phyloP scores from a whole-genome alignment of 1,140 invertebrate genomes.

The Nebria ingens region DNA sequence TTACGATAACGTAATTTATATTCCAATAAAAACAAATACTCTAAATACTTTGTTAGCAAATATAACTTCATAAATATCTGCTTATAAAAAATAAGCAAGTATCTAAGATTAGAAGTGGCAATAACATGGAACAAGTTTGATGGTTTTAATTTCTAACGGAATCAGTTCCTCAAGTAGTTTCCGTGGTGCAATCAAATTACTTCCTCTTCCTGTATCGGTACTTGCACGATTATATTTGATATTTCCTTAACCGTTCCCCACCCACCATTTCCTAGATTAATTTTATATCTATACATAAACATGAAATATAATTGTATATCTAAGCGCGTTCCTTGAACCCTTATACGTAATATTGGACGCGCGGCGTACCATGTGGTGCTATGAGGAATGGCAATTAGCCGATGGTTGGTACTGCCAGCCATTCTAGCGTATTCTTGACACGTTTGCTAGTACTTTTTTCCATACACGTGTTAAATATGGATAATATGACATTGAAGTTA shows the following conservation, averaged over 20 bases:
- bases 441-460: not conserved
- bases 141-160: too few species aligned
- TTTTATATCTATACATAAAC: not conserved
- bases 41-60: too few species aligned
- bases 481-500: conserved; percentile 5
- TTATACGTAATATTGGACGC: conserved; percentile 2
- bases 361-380: too few species aligned
- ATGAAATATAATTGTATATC: not conserved
- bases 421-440: too few species aligned
- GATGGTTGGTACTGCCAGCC: not conserved
- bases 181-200: not conserved
- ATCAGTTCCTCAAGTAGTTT: too few species aligned
- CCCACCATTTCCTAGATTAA: not conserved
- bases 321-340: not conserved
- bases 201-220: not conserved
- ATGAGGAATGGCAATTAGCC: conserved; percentile 1
- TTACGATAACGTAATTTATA: too few species aligned
- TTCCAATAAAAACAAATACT: too few species aligned
- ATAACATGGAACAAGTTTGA: too few species aligned
- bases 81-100: too few species aligned
- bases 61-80: too few species aligned
- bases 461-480: conserved; percentile 4
- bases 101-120: too few species aligned
- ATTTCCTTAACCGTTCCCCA: not conserved
- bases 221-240: not conserved